These are phyloP conservation scores for Pionites leucogaster DNA, from an alignment of 2,113 vertebrate genomes.

Conservation along the genomic window DNA sequence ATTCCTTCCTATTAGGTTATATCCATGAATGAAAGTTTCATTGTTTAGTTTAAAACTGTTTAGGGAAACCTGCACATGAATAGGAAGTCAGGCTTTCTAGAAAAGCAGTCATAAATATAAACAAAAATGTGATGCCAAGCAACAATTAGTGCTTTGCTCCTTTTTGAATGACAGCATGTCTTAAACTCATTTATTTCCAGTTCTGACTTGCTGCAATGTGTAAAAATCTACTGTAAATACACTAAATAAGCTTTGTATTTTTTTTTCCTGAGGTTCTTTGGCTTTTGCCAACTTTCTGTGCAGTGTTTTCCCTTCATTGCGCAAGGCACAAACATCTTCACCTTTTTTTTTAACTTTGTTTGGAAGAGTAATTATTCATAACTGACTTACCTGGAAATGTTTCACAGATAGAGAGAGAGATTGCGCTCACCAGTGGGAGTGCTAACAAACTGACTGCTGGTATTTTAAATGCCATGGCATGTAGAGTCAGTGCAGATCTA, in stretches of 20 bases:
- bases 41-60: conserved; percentile 53
- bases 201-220: conserved; percentile 38
- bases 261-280: background rate
- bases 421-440: conserved; percentile 13
- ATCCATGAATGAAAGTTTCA: conserved; percentile 54
- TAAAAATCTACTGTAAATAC: conserved; percentile 2
- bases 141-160: conserved; percentile 63
- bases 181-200: conserved; percentile 32
- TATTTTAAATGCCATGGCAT: background rate
- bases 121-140: conserved; percentile 29
- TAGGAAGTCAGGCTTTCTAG: conserved; percentile 53
- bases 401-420: conserved; percentile 46
- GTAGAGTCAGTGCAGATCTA: conserved; percentile 8
- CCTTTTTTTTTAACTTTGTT: conserved; percentile 6
- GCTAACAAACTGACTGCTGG: conserved; percentile 22
- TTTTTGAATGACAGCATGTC: conserved; percentile 47
- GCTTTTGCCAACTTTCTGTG: background rate
- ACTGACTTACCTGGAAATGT: conserved; percentile 55
- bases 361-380: conserved; percentile 10
- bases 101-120: conserved; percentile 65
- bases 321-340: background rate
- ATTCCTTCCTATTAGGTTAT: conserved; percentile 10
- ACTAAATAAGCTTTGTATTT: background rate
- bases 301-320: background rate
- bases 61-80: conserved; percentile 52